phyloP scores from a whole-genome alignment of 2,888 invertebrate species.

The Andrena marginata region DNA sequence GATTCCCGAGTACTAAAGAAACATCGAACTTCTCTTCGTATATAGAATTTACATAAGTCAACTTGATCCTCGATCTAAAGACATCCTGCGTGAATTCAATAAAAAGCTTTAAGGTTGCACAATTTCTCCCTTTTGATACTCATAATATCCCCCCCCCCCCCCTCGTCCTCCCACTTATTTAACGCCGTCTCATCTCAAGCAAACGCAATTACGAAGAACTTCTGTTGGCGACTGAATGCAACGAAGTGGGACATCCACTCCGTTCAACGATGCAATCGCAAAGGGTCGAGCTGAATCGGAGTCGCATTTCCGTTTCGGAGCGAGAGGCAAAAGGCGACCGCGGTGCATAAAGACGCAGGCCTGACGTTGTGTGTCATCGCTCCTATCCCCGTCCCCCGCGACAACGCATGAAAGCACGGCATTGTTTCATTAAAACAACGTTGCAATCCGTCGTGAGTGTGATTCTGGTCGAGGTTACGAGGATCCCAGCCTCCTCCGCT shows the following conservation, averaged over 20 bases:
- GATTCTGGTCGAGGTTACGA: conserved; percentile 44
- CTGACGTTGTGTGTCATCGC: conserved; percentile 40
- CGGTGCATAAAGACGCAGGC: conserved; percentile 2
- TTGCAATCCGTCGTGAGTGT: conserved; percentile 39
- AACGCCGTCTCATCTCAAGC: neutral
- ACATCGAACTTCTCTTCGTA: no score
- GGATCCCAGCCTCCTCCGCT: conserved; percentile 28
- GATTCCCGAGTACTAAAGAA: no score
- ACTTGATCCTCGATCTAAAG: no score
- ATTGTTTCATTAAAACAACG: conserved; percentile 52
- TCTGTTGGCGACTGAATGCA: neutral
- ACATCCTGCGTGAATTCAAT: no score
- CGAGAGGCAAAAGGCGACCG: conserved; percentile 29
- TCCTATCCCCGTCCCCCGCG: neutral
- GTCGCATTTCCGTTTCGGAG: conserved; percentile 37
- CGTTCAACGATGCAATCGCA: conserved; percentile 11
- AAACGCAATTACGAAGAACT: neutral
- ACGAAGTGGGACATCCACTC: conserved; percentile 28
- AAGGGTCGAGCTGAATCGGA: conserved; percentile 12
- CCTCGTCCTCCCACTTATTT: no score
- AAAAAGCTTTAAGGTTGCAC: no score
- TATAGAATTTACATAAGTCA: no score
- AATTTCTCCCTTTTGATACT: no score
- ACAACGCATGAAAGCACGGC: conserved; percentile 23
- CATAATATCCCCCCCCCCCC: no score